Percentiles rank a stretch among this genome's conserved stretches.
Evolutionary conservation across 2,888 invertebrate genomes (phyloP).

Genomic region (Drosophila greeni): DNA sequence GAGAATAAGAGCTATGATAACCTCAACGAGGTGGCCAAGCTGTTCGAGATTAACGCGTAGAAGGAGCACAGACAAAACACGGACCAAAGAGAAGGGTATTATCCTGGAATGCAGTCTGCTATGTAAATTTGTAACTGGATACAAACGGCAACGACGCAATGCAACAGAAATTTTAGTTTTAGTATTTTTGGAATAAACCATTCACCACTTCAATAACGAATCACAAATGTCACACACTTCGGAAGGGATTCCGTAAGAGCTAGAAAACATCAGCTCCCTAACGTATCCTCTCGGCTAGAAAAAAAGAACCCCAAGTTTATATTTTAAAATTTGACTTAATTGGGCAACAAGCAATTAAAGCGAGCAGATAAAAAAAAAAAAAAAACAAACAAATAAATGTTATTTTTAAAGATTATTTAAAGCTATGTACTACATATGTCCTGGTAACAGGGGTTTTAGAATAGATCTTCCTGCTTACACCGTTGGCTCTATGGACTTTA

Average conservation of each 20-base stretch:
- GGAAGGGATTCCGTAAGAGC: neutral
- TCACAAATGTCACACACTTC: neutral
- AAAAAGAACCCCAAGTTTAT: neutral
- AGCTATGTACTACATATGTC: neutral
- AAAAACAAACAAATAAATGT: neutral
- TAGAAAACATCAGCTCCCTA: neutral
- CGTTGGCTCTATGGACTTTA: neutral
- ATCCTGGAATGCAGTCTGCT: slow-evolving; percentile 5
- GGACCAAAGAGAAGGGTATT: neutral
- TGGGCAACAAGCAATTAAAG: neutral
- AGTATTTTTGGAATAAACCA: slow-evolving; percentile 63
- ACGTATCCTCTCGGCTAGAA: neutral
- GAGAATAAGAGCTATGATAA: slow-evolving; percentile 91
- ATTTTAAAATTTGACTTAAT: slow-evolving; percentile 2
- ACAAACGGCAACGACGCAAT: slow-evolving; percentile 44
- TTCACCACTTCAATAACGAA: slow-evolving; percentile 5
- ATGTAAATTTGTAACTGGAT: slow-evolving; percentile 14
- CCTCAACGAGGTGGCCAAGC: slow-evolving; percentile 95
- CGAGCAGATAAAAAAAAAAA: neutral
- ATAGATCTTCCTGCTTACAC: no score
- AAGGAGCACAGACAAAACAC: slow-evolving; percentile 3
- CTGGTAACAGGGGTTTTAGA: no score
- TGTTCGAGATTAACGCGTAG: slow-evolving; percentile 90
- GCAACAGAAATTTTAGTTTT: slow-evolving; percentile 69
- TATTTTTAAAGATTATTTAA: neutral